A percentile compares a stretch with the other conserved stretches of the same genome.
These are phyloP conservation scores for Ptiloglossa arizonensis DNA, from an alignment of 1,140 invertebrate species.

Conservation along the genomic window DNA sequence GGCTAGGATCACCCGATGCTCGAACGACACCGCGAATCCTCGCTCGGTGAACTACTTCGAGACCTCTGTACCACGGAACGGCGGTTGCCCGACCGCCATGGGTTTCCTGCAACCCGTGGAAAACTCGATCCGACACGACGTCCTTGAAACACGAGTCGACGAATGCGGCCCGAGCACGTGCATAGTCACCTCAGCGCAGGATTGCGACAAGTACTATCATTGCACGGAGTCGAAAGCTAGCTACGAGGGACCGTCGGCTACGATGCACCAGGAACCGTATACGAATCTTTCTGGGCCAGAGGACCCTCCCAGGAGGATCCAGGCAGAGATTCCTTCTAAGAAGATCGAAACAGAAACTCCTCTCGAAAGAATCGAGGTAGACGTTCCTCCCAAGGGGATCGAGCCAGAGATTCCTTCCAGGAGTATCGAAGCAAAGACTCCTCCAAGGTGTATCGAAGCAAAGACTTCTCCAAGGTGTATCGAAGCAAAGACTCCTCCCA, in stretches of 20 bases:
- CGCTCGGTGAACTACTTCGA: neutral
- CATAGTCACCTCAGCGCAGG: neutral
- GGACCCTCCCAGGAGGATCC: neutral
- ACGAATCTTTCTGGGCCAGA: fast-evolving
- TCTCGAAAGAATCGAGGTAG: too few species aligned
- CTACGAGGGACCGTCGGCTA: slow-evolving; percentile 27
- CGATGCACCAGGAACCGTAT: neutral
- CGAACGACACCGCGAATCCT: neutral
- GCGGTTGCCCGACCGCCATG: slow-evolving; percentile 18
- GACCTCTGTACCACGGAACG: neutral
- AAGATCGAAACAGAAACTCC: too few species aligned
- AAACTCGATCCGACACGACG: neutral
- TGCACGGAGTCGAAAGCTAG: slow-evolving; percentile 7
- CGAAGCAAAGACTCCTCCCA: neutral
- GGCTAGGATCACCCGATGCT: slow-evolving; percentile 22
- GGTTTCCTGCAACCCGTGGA: neutral
- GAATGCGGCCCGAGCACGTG: slow-evolving; percentile 25
- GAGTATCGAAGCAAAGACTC: neutral
- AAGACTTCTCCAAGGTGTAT: neutral
- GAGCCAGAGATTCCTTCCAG: neutral
- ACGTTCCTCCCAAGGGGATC: neutral
- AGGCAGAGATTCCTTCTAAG: neutral
- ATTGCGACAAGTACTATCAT: neutral
- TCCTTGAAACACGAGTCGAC: slow-evolving; percentile 35
- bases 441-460: neutral